These are phyloP conservation scores for Siniperca knerii DNA, from an alignment of 2,113 vertebrate species.

Conservation along the genomic window DNA sequence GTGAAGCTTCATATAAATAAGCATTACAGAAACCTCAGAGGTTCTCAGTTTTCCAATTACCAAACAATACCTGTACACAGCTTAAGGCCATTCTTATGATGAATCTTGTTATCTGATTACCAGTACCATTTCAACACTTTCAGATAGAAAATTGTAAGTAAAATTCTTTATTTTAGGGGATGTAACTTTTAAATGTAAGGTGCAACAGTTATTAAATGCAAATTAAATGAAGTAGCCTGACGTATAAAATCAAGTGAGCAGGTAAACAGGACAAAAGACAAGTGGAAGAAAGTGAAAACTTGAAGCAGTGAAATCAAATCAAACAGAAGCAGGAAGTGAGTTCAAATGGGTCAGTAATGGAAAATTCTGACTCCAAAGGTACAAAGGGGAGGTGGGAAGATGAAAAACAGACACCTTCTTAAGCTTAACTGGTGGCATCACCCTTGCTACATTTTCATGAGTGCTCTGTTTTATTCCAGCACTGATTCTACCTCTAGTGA, in stretches of 20 bases:
- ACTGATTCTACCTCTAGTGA: slow-evolving; percentile 5
- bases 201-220: not conserved
- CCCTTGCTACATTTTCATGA: slow-evolving; percentile 1
- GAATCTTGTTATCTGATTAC: no score
- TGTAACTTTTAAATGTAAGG: not conserved
- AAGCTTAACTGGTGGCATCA: not conserved
- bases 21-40: not conserved
- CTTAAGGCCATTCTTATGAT: no score
- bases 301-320: not conserved
- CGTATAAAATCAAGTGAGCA: not conserved
- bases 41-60: no score
- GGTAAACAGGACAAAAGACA: not conserved
- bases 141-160: not conserved
- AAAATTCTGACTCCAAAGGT: slow-evolving; percentile 11
- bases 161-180: not conserved
- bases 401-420: slow-evolving; percentile 17
- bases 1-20: no score
- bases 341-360: slow-evolving; percentile 8
- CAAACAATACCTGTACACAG: no score
- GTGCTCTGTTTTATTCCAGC: slow-evolving; percentile 10
- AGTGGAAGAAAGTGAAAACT: slow-evolving; percentile 1
- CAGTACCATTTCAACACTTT: not conserved
- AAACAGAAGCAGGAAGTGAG: slow-evolving; percentile 11
- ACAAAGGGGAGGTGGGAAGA: not conserved
- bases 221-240: not conserved